Percentiles rank a stretch among this genome's conserved stretches.
Conservation (phyloP, 2,113 vertebrate species). For the Cricetomys ansorgei region DNA sequence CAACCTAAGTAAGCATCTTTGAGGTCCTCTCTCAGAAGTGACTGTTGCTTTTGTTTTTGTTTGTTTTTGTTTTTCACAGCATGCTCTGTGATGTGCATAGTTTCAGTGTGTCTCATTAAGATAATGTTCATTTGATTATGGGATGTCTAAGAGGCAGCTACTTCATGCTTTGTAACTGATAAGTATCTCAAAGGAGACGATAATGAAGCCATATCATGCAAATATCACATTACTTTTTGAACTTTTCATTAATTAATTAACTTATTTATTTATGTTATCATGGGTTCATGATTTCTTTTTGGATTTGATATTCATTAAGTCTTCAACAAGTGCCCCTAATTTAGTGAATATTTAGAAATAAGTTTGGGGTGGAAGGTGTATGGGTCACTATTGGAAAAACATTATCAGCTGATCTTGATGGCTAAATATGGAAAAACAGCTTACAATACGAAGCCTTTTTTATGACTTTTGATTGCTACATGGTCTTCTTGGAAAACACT, state of each 20-base stretch:
- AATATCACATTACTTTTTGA: not conserved
- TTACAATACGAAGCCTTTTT: not conserved
- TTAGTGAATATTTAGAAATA: not conserved
- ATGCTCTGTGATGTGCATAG: rapidly evolving
- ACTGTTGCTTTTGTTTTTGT: not conserved
- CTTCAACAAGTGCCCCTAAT: not conserved
- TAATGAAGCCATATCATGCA: not conserved
- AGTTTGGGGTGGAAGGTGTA: not conserved
- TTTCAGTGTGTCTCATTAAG: not conserved
- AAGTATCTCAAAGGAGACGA: not conserved
- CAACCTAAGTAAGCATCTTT: not conserved
- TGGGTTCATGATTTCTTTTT: not conserved
- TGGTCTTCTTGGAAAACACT: not conserved
- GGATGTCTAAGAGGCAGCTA: not conserved
- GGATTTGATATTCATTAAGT: not conserved
- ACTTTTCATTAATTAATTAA: not conserved
- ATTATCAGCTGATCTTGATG: not conserved
- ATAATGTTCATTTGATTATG: not conserved
- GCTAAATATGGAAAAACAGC: not conserved
- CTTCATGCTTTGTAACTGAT: not conserved
- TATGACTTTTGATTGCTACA: not conserved
- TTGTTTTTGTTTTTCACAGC: not conserved
- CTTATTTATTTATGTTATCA: not conserved
- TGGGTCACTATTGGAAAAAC: not conserved
- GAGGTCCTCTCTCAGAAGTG: not conserved